These are phyloP conservation scores for Pegoplata infirma DNA, from an alignment of 2,888 invertebrate genomes.

Conservation along the genomic window DNA sequence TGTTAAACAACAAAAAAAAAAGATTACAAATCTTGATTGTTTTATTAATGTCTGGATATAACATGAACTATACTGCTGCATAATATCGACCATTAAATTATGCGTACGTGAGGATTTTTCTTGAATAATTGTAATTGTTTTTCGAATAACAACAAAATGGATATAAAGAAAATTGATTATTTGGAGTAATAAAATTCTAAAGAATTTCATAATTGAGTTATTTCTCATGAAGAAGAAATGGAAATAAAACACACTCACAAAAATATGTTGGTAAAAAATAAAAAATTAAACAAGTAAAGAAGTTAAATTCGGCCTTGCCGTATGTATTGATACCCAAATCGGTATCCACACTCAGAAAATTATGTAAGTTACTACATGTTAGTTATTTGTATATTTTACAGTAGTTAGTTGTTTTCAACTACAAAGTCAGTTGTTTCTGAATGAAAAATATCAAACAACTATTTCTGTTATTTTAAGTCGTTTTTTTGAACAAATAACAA, in stretches of 20 bases:
- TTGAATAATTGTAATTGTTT: constrained; percentile 50
- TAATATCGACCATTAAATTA: constrained; percentile 58
- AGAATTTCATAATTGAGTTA: constrained; percentile 42
- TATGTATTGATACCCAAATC: no score
- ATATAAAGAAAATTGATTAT: constrained; percentile 45
- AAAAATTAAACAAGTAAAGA: no score
- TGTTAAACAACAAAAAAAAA: constrained; percentile 45
- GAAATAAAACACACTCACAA: neutral
- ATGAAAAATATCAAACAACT: no score
- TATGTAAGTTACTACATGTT: no score
- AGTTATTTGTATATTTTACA: no score
- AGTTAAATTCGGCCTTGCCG: no score
- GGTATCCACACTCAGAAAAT: no score
- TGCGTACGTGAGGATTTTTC: constrained; percentile 61
- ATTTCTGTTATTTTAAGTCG: no score
- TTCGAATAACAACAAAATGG: constrained; percentile 21
- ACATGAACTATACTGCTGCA: constrained; percentile 44
- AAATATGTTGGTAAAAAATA: no score
- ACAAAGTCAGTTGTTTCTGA: no score
- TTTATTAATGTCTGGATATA: constrained; percentile 46
- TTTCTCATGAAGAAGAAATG: neutral
- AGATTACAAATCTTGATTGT: constrained; percentile 40
- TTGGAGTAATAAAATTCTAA: constrained; percentile 40
- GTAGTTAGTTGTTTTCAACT: no score
- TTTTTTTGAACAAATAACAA: no score